phyloP scores from a whole-genome alignment of 2,888 invertebrate genomes.

The Loripinus fragilis region DNA sequence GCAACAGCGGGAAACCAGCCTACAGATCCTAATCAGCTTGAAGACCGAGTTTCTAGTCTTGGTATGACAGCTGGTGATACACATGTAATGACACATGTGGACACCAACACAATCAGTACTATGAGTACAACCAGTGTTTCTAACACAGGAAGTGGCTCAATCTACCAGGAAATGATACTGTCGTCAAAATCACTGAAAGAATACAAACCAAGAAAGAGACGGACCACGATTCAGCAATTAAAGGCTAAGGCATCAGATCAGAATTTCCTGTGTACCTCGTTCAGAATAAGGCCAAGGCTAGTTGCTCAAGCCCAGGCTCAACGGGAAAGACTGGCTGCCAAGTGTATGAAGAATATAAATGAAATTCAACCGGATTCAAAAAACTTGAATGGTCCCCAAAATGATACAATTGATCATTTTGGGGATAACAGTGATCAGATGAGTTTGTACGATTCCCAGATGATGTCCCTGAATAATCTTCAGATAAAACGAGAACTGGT shows the following conservation, averaged over 20 bases:
- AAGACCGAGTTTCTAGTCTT: neutral
- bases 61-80: conserved; percentile 25
- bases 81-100: conserved; percentile 47
- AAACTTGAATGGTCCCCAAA: conserved; percentile 63
- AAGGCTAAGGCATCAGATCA: conserved; percentile 67
- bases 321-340: conserved; percentile 45
- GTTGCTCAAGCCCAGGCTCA: conserved; percentile 61
- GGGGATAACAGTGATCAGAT: conserved; percentile 43
- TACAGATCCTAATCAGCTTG: neutral
- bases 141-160: conserved; percentile 59
- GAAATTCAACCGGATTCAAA: conserved; percentile 43
- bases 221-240: conserved; percentile 70
- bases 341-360: conserved; percentile 41
- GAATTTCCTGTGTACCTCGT: conserved; percentile 76
- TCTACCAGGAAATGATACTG: conserved; percentile 76
- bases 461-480: conserved; percentile 26
- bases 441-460: conserved; percentile 15
- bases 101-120: conserved; percentile 51
- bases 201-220: conserved; percentile 70
- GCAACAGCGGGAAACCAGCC: neutral
- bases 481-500: conserved; percentile 43
- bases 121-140: conserved; percentile 61
- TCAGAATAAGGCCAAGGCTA: conserved; percentile 63
- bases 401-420: conserved; percentile 50
- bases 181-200: conserved; percentile 72